Evolutionary conservation across 92 coral and sea anemone genomes (phyloP).

Genomic region (Desmophyllum pertusum): DNA sequence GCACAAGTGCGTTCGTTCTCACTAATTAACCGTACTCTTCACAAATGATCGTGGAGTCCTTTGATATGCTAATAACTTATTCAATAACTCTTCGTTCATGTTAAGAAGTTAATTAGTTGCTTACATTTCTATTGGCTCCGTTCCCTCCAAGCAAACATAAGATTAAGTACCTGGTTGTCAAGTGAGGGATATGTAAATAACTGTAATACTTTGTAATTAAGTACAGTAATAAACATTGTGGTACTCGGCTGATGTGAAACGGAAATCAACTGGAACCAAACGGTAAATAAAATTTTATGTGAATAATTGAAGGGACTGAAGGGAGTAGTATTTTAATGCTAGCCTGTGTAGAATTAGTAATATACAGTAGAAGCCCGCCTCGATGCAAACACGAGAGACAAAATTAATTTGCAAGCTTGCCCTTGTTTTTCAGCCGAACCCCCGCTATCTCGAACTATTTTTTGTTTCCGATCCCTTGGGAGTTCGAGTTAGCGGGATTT

Average conservation of each 20-base stretch:
- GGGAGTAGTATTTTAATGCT: too few relatives aligned
- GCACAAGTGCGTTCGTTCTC: not conserved
- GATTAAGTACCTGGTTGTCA: conserved; percentile 22
- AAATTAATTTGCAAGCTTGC: too few relatives aligned
- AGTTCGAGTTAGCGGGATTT: too few relatives aligned
- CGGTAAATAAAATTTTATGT: not conserved
- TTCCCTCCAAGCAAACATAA: conserved; percentile 18
- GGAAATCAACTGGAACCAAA: not conserved
- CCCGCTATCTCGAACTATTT: too few relatives aligned
- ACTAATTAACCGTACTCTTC: conserved; percentile 2
- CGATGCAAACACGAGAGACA: too few relatives aligned
- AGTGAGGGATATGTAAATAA: conserved; percentile 12
- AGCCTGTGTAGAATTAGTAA: too few relatives aligned
- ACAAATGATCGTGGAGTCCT: not conserved
- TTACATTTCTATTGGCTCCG: conserved; percentile 13
- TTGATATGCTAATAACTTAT: conserved; percentile 29
- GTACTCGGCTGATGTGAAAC: not conserved
- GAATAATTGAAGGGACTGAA: not conserved
- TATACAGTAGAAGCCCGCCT: too few relatives aligned
- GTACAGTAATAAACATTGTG: not conserved
- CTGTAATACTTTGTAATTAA: not conserved
- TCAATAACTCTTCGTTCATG: conserved; percentile 14
- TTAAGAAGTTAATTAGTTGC: conserved; percentile 27
- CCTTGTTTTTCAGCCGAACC: too few relatives aligned
- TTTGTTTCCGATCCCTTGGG: too few relatives aligned